These are phyloP conservation scores for Hermaeophaga mercurialis DNA, from an alignment of 2,888 invertebrate genomes.

Conservation along the genomic window DNA sequence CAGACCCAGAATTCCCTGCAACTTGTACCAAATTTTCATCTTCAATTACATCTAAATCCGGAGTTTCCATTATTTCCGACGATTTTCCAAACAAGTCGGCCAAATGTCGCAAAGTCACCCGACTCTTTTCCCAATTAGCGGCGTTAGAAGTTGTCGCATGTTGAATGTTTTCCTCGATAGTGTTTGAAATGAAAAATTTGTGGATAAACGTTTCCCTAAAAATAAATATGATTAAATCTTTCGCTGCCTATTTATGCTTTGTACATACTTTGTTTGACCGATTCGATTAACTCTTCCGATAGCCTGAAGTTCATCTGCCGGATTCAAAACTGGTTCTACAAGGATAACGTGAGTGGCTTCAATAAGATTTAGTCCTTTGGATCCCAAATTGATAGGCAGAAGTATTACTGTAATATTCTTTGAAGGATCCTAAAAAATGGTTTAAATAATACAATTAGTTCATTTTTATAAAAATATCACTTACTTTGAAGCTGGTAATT, in stretches of 20 bases:
- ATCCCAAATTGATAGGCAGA: slow-evolving; percentile 70
- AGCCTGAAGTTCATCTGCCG: slow-evolving; percentile 76
- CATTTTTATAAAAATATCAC: too few relatives aligned
- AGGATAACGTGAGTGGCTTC: slow-evolving; percentile 80
- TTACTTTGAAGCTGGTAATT: slow-evolving; percentile 62
- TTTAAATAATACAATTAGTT: too few relatives aligned
- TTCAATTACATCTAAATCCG: too few relatives aligned
- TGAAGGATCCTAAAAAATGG: slow-evolving; percentile 50
- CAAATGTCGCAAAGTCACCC: slow-evolving; percentile 57
- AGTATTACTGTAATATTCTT: slow-evolving; percentile 64
- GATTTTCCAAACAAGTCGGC: slow-evolving; percentile 56
- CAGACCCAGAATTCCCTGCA: too few relatives aligned
- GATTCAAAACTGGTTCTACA: slow-evolving; percentile 75
- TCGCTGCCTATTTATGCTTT: background rate
- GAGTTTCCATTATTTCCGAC: too few relatives aligned
- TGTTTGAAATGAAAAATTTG: slow-evolving; percentile 69
- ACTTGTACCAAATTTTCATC: too few relatives aligned
- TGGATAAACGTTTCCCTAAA: slow-evolving; percentile 69
- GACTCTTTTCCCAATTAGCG: slow-evolving; percentile 56
- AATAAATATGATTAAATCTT: background rate
- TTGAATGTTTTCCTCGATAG: slow-evolving; percentile 73
- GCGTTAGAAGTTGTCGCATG: slow-evolving; percentile 57
- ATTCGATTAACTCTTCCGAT: slow-evolving; percentile 79
- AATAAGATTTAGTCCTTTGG: slow-evolving; percentile 77
- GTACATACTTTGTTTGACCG: slow-evolving; percentile 70